Percentiles rank a stretch among this genome's conserved stretches.
phyloP scores from a whole-genome alignment of 2,888 invertebrate species.

The Cheilosia vulpina region DNA sequence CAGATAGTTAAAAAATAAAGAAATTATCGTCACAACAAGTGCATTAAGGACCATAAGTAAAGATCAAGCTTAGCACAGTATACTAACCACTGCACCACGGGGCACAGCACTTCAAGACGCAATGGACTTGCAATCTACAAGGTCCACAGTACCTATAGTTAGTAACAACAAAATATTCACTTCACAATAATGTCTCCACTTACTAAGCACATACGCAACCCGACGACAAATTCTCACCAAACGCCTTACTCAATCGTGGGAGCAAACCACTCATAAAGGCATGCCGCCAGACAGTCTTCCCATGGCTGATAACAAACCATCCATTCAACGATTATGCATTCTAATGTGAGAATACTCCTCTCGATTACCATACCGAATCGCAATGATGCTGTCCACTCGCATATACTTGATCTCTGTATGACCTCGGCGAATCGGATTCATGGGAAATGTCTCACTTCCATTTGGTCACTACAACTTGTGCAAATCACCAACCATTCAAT shows the following conservation, averaged over 20 bases:
- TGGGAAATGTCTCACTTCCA: constrained; percentile 46
- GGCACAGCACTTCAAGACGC: too few relatives aligned
- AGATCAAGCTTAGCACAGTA: too few relatives aligned
- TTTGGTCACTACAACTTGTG: constrained; percentile 49
- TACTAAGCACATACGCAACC: too few relatives aligned
- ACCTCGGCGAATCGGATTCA: constrained; percentile 52
- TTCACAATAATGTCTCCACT: too few relatives aligned
- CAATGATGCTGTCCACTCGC: constrained; percentile 56
- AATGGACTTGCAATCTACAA: too few relatives aligned
- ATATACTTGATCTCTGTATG: constrained; percentile 63
- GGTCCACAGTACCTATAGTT: too few relatives aligned
- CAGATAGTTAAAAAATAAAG: too few relatives aligned
- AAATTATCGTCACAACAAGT: too few relatives aligned
- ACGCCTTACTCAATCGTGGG: constrained; percentile 19
- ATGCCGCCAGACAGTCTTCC: constrained; percentile 3
- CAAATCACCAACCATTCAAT: constrained; percentile 51
- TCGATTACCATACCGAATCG: constrained; percentile 62
- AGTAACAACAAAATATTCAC: too few relatives aligned
- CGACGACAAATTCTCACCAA: background rate
- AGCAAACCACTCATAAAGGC: constrained; percentile 21
- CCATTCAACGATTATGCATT: constrained; percentile 35
- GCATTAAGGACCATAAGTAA: too few relatives aligned
- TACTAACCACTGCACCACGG: too few relatives aligned
- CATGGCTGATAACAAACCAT: constrained; percentile 19
- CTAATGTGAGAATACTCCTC: constrained; percentile 36